Base-by-base conservation (phyloP, 2,113 vertebrate genomes). In the Suncus etruscus region DNA sequence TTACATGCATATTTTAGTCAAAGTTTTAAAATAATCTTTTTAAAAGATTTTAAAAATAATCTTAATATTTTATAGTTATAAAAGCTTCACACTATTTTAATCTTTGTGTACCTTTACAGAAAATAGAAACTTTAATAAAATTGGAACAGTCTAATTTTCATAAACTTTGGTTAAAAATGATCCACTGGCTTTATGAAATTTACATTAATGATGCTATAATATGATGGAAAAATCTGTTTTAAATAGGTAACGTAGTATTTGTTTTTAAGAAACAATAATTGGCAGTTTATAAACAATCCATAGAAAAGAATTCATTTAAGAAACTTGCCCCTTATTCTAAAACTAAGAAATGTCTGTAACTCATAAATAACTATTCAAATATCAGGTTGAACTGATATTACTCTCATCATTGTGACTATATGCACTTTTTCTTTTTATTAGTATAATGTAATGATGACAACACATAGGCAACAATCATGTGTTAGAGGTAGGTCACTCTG, bases 341-440 rank as follows among this genome's bases (percentile, higher is more conserved):
- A 81, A 78, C 48, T 65, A 48, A 87, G 29, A 14, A 61, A 66
- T 66, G 39, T 79, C 27, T 66, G 16, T 87, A 75, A 15, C 24
- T 48, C 11, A 29, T 48, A 76, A 90, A 68, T 45, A 29, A 66
- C 7, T 18, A 63, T 22, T 51, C 83, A 77, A 94, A 91, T 51
- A 70, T 87, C 61, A 86, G 31, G 54, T 89, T 74, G 32, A 90
- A 61, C 8, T 73, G 10, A 9, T 65, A 86, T 65, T 93, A 83
- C 18, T 80, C 10, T 86, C 29, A 50, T 66, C 63, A 54, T 54
- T 45, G 86, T 78, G 90, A 81, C 7, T 63, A 45, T 80, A 80
- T 80, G 24, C 8, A 58, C 63, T 74, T 70, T 82, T 79, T 50
- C 24, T 8, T 11, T 12, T 86, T 2, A 54, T 51, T 31, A 8